Evolutionary conservation across 2,888 invertebrate species (phyloP).

Genomic region (Lithophane leautieri): DNA sequence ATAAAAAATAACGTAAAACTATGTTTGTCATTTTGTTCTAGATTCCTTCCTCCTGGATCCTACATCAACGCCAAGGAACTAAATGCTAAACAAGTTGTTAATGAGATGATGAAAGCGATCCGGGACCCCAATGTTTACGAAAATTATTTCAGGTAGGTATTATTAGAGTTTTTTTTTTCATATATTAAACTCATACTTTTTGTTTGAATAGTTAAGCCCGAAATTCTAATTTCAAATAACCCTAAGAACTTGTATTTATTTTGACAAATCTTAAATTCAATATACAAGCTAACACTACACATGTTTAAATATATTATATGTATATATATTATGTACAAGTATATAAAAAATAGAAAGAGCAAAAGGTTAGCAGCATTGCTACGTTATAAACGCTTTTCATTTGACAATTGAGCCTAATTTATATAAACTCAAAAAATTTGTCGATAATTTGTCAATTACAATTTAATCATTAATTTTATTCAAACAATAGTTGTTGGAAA

Average conservation of each 20-base stretch:
- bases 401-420: not conserved
- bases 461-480: no score
- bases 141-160: slow-evolving; percentile 82
- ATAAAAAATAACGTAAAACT: no score
- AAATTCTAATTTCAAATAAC: not conserved
- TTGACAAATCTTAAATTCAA: no score
- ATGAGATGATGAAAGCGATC: slow-evolving; percentile 74
- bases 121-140: slow-evolving; percentile 70
- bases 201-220: not conserved
- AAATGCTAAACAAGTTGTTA: slow-evolving; percentile 70
- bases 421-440: not conserved
- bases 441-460: not conserved
- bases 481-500: no score
- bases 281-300: no score
- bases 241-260: not conserved
- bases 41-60: slow-evolving; percentile 82
- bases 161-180: not conserved
- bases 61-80: slow-evolving; percentile 78
- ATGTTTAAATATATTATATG: no score
- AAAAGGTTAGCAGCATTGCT: no score
- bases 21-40: slow-evolving; percentile 48
- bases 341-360: no score
- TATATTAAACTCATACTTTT: no score
- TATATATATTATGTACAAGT: no score
- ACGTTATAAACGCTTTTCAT: not conserved